Percentiles rank a stretch among this genome's conserved stretches.
Conservation (phyloP, 2,113 vertebrate genomes). For the Seriola quinqueradiata region DNA sequence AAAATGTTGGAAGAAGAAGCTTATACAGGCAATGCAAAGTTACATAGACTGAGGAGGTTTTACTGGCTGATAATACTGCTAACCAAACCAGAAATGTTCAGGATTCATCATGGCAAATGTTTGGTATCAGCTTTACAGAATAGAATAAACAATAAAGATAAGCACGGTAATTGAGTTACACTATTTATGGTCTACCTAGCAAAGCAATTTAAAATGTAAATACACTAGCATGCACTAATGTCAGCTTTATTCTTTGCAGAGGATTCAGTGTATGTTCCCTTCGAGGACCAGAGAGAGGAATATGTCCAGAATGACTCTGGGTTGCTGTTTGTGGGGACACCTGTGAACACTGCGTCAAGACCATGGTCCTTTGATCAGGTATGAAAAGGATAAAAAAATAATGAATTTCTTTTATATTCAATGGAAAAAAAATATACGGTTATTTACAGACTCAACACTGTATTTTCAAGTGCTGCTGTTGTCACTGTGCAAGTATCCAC, state of each 20-base stretch:
- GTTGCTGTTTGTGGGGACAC: conserved; percentile 80
- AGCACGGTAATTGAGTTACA: background rate
- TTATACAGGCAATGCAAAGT: background rate
- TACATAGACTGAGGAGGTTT: too few species aligned
- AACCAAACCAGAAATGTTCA: background rate
- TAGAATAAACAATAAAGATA: background rate
- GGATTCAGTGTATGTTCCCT: conserved; percentile 78
- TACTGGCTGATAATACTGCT: background rate
- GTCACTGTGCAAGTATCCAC: too few species aligned
- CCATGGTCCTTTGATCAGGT: conserved; percentile 86
- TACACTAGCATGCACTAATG: background rate
- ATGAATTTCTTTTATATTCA: too few species aligned
- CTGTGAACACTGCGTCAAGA: conserved; percentile 62
- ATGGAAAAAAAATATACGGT: background rate
- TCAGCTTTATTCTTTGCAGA: conserved; percentile 55
- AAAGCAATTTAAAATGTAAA: background rate
- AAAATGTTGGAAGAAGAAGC: too few species aligned
- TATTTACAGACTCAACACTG: background rate
- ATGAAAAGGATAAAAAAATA: background rate
- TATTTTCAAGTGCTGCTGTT: too few species aligned
- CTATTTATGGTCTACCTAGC: background rate
- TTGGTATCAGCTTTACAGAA: background rate
- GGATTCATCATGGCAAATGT: background rate
- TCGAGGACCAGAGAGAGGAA: conserved; percentile 81
- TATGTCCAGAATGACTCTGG: conserved; percentile 81